These are phyloP conservation scores for Mythimna pallens DNA, from an alignment of 2,888 invertebrate species.

Conservation along the genomic window DNA sequence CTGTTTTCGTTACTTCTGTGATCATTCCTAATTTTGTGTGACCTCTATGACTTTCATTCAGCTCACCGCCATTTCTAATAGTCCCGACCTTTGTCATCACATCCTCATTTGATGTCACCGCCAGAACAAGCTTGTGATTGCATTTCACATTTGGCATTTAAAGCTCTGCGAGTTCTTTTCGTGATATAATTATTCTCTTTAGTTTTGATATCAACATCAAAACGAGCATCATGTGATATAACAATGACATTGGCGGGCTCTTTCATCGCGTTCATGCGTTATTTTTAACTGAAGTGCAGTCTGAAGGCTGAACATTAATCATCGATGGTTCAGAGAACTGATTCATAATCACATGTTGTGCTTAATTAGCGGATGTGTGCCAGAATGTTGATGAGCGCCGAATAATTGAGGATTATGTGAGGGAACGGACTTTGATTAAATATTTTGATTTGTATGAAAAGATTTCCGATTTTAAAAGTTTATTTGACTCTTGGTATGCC, in stretches of 20 bases:
- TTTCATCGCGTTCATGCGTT: slow-evolving; percentile 56
- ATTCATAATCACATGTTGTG: slow-evolving; percentile 52
- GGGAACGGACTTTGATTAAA: slow-evolving; percentile 6
- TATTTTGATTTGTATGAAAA: not conserved
- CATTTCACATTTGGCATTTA: slow-evolving; percentile 36
- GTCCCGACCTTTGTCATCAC: not conserved
- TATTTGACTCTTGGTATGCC: not conserved
- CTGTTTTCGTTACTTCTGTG: not conserved
- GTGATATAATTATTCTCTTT: slow-evolving; percentile 8
- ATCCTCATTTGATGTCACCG: slow-evolving; percentile 25
- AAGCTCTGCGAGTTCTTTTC: not conserved
- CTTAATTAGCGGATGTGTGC: slow-evolving; percentile 56
- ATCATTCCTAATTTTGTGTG: slow-evolving; percentile 27
- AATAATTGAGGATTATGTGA: slow-evolving; percentile 38
- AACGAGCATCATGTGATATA: slow-evolving; percentile 45
- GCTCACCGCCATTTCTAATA: slow-evolving; percentile 30
- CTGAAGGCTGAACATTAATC: slow-evolving; percentile 61
- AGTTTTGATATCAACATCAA: slow-evolving; percentile 42
- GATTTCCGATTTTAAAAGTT: not conserved
- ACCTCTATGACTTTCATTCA: slow-evolving; percentile 10
- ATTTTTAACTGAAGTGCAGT: slow-evolving; percentile 66
- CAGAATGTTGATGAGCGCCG: slow-evolving; percentile 50
- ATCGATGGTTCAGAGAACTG: slow-evolving; percentile 59
- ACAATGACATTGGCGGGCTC: slow-evolving; percentile 62
- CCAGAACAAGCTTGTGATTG: slow-evolving; percentile 5